Conservation (phyloP, 1,140 invertebrate species). For the Thereuonema tuberculata region DNA sequence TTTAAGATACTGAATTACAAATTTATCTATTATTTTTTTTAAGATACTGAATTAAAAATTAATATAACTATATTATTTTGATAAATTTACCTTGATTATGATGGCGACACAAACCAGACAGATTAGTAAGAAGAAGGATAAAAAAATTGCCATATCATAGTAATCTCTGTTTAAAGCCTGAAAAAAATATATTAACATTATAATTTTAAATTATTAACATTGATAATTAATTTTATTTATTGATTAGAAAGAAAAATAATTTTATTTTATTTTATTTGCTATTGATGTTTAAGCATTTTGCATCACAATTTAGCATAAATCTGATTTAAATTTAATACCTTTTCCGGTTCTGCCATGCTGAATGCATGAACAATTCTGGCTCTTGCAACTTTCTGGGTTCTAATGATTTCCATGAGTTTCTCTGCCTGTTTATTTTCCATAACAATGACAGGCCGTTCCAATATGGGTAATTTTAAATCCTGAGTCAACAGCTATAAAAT, state of each 20-base stretch:
- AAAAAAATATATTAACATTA: neutral
- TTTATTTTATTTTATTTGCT: neutral
- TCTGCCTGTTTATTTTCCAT: constrained; percentile 21
- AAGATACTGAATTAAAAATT: neutral
- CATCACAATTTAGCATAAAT: too few relatives aligned
- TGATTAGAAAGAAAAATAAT: constrained; percentile 2
- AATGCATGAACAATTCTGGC: constrained; percentile 18
- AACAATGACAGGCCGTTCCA: constrained; percentile 21
- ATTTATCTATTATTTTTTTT: neutral
- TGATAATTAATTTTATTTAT: neutral
- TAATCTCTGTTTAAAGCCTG: constrained; percentile 20
- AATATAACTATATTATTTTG: neutral
- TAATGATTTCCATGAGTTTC: constrained; percentile 25
- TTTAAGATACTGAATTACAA: constrained; percentile 3
- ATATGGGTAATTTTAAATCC: constrained; percentile 9
- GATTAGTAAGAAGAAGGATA: constrained; percentile 27
- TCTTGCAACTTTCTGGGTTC: constrained; percentile 20
- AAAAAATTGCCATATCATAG: constrained; percentile 29
- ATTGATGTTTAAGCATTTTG: too few relatives aligned
- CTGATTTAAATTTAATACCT: too few relatives aligned
- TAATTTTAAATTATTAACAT: neutral
- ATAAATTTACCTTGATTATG: constrained; percentile 24
- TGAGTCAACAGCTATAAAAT: constrained; percentile 18
- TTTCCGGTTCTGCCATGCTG: neutral
- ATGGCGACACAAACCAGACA: constrained; percentile 26